These are phyloP conservation scores for Entomobrya proxima DNA, from an alignment of 2,888 invertebrate genomes.

Conservation along the genomic window DNA sequence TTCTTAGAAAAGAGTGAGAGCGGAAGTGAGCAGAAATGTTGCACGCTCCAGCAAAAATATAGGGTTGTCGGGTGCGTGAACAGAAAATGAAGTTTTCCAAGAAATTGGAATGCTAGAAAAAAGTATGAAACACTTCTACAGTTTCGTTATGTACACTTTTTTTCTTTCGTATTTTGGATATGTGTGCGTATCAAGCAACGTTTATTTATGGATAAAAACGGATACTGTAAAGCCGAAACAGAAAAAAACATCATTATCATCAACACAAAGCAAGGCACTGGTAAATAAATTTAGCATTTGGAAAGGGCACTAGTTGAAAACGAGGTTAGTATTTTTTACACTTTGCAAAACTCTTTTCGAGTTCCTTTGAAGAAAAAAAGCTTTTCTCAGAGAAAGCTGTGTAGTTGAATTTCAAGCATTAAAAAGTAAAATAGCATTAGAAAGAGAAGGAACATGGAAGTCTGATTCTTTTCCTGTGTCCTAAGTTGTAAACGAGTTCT, in stretches of 20 bases:
- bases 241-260: neutral
- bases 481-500: slow-evolving; percentile 1
- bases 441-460: neutral
- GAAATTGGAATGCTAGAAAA: neutral
- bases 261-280: neutral
- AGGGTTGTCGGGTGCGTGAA: slow-evolving; percentile 51
- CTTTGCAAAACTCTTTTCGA: slow-evolving; percentile 16
- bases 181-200: neutral
- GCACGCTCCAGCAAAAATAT: neutral
- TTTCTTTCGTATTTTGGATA: neutral
- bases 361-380: slow-evolving; percentile 23
- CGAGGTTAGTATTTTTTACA: slow-evolving; percentile 23
- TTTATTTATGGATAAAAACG: neutral
- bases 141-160: neutral
- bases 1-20: slow-evolving; percentile 2
- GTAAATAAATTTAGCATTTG: slow-evolving; percentile 6
- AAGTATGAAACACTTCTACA: neutral
- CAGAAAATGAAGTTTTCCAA: slow-evolving; percentile 54
- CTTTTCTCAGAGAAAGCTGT: neutral
- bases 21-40: slow-evolving; percentile 33
- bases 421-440: slow-evolving; percentile 30
- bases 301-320: neutral
- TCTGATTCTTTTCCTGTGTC: neutral
- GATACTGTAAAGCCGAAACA: neutral
- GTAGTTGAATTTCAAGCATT: slow-evolving; percentile 44